Evolutionary conservation across 2,113 vertebrate genomes (phyloP).

Genomic region (Hippopotamus amphibius): DNA sequence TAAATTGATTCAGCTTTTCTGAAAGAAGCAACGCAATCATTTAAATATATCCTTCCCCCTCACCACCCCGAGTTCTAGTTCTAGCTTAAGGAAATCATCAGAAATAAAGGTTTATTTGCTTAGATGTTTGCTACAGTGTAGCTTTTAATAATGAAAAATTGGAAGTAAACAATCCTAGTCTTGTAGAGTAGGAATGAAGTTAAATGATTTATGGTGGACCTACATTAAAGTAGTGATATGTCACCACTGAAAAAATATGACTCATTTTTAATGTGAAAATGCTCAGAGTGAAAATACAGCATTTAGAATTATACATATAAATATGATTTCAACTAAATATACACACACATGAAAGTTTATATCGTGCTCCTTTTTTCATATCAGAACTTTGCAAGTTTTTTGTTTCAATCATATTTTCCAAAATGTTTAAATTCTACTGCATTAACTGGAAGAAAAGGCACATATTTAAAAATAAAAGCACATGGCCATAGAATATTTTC

Average conservation of each 20-base stretch:
- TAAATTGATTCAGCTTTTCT: not conserved
- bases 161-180: not conserved
- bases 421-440: not conserved
- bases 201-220: not conserved
- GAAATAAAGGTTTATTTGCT: not conserved
- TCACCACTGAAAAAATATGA: not conserved
- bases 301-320: not conserved
- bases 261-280: not conserved
- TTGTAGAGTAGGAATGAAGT: not conserved
- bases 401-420: not conserved
- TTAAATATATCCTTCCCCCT: fast-evolving
- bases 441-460: not conserved
- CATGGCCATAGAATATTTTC: not conserved
- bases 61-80: not conserved
- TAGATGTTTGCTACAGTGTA: not conserved
- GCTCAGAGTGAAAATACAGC: not conserved
- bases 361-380: not conserved
- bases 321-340: not conserved
- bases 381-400: not conserved
- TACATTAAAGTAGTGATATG: fast-evolving
- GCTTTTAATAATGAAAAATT: not conserved
- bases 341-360: not conserved
- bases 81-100: not conserved
- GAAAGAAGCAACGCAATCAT: not conserved
- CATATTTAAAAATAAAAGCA: not conserved